phyloP scores from a whole-genome alignment of 2,113 vertebrate species.

The Illadopsis cleaveri region DNA sequence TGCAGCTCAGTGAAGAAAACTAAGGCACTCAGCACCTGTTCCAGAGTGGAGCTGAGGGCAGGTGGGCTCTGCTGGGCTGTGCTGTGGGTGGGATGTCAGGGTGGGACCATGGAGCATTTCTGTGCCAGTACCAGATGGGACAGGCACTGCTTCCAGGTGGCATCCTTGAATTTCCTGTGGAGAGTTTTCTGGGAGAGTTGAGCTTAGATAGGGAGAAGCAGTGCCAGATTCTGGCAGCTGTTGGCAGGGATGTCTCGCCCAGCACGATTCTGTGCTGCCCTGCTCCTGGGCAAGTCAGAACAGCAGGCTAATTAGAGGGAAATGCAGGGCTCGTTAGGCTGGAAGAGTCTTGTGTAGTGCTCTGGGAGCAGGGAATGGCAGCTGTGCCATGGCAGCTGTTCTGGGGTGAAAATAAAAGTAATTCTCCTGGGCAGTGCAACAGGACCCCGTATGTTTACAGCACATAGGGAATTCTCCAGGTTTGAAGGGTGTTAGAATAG shows the following conservation, averaged over 20 bases:
- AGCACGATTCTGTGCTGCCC: background rate
- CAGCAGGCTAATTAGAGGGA: background rate
- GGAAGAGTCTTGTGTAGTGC: background rate
- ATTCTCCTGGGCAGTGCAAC: background rate
- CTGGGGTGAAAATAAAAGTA: background rate
- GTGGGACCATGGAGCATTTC: accelerated
- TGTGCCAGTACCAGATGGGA: background rate
- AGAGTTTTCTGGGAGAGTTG: background rate
- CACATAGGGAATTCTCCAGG: accelerated
- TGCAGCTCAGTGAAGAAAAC: accelerated
- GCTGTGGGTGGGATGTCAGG: background rate
- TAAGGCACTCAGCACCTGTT: accelerated
- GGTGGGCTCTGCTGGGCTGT: background rate
- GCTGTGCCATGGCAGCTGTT: background rate
- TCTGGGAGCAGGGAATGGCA: accelerated
- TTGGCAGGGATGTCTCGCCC: accelerated
- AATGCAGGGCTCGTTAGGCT: background rate
- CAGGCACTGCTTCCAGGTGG: background rate
- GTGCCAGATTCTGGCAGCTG: background rate
- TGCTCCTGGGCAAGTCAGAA: conserved; percentile 21
- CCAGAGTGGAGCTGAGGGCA: background rate
- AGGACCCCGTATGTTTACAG: accelerated
- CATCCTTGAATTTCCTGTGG: accelerated
- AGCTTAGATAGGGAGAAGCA: background rate
- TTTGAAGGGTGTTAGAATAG: background rate